Evolutionary conservation across 2,797 vertebrate genomes (phyloP).

Genomic region (Gymnothorax reevesii): DNA sequence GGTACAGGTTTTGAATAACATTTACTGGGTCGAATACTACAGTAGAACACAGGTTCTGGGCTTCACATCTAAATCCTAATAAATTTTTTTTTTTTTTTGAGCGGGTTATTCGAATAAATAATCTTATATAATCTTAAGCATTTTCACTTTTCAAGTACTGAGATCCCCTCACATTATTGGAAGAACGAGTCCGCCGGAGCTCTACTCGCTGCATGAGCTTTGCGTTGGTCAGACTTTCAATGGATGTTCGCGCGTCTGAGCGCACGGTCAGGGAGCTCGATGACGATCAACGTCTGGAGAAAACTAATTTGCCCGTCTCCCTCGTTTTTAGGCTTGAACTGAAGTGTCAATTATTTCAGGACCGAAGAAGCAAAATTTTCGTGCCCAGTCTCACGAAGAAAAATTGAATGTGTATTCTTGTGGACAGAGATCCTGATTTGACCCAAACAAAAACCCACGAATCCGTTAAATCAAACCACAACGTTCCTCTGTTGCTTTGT

Average conservation of each 20-base stretch:
- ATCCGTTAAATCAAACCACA: background rate
- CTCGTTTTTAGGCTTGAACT: background rate
- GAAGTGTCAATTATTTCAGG: conserved; percentile 1
- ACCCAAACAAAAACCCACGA: background rate
- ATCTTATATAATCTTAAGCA: background rate
- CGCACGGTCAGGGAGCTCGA: background rate
- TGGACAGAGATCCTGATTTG: background rate
- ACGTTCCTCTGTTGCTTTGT: background rate
- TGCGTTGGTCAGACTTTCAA: background rate
- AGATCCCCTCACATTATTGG: background rate
- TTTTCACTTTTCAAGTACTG: background rate
- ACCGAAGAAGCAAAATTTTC: background rate
- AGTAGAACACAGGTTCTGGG: too few relatives aligned
- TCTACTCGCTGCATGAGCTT: background rate
- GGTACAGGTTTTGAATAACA: too few relatives aligned
- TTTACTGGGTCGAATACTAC: too few relatives aligned
- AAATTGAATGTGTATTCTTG: background rate
- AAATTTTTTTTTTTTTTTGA: background rate
- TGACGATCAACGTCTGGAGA: background rate
- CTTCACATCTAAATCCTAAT: background rate
- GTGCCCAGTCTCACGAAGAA: background rate
- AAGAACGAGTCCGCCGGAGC: background rate
- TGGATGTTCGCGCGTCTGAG: background rate
- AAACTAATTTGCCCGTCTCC: background rate
- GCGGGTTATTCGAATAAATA: background rate